These are phyloP conservation scores for Axea sp. DNA, from an alignment of 2,888 invertebrate species.

Conservation along the genomic window DNA sequence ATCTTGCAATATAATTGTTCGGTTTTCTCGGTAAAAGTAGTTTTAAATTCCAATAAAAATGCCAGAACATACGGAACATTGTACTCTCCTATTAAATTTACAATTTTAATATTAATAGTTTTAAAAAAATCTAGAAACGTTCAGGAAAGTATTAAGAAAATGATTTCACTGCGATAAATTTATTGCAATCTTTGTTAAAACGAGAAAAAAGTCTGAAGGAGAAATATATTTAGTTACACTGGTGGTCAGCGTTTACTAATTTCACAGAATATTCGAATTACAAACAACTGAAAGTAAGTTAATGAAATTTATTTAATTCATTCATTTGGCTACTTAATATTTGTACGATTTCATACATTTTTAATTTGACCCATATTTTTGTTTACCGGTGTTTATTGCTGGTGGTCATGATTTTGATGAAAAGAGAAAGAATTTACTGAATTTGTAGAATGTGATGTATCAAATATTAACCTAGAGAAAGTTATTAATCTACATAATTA, in stretches of 20 bases:
- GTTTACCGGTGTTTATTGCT: slow-evolving; percentile 18
- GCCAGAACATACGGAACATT: no score
- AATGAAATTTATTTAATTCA: slow-evolving; percentile 21
- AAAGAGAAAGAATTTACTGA: slow-evolving; percentile 21
- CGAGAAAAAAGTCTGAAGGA: no score
- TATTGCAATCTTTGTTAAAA: no score
- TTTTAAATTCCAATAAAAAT: no score
- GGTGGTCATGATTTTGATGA: background rate
- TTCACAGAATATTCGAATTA: slow-evolving; percentile 4
- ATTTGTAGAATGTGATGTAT: slow-evolving; percentile 30
- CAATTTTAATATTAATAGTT: no score
- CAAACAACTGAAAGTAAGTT: slow-evolving; percentile 29
- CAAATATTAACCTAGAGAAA: slow-evolving; percentile 35
- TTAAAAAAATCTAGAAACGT: no score
- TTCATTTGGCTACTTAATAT: slow-evolving; percentile 35
- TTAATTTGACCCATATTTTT: slow-evolving; percentile 28
- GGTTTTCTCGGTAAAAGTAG: no score
- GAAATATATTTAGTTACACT: slow-evolving; percentile 5
- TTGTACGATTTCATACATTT: slow-evolving; percentile 6
- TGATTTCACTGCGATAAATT: no score
- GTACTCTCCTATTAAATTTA: no score
- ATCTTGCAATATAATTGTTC: no score
- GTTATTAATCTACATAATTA: slow-evolving; percentile 44
- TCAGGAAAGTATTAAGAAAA: no score
- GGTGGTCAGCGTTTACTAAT: slow-evolving; percentile 19